phyloP scores from a whole-genome alignment of 2,888 invertebrate genomes.

The Caenorhabditis panamensis region DNA sequence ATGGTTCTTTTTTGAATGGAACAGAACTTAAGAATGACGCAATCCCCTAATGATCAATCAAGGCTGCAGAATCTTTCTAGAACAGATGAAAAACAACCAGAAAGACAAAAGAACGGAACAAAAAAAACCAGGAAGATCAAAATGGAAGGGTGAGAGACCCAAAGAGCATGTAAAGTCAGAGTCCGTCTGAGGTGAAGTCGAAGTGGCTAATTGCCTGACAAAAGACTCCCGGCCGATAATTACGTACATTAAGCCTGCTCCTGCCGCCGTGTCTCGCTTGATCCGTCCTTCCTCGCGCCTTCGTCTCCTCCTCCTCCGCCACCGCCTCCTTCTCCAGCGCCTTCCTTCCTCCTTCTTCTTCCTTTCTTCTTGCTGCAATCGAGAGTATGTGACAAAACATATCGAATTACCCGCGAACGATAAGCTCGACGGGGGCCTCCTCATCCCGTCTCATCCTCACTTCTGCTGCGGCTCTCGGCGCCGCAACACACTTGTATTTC shows the following conservation, averaged over 20 bases:
- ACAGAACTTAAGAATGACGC: too few relatives aligned
- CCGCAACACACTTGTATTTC: slow-evolving; percentile 4
- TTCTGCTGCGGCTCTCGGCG: not conserved
- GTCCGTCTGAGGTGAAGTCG: slow-evolving; percentile 22
- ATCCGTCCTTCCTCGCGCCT: slow-evolving; percentile 30
- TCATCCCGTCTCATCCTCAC: slow-evolving; percentile 26
- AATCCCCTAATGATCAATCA: too few relatives aligned
- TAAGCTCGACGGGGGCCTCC: slow-evolving; percentile 25
- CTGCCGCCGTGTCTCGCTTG: slow-evolving; percentile 17
- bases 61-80: too few relatives aligned
- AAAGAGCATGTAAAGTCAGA: slow-evolving; percentile 10
- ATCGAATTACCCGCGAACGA: slow-evolving; percentile 60
- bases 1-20: too few relatives aligned
- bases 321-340: slow-evolving; percentile 20
- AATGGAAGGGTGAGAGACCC: not conserved
- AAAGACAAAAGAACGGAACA: too few relatives aligned
- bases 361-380: slow-evolving; percentile 49
- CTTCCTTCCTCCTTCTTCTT: slow-evolving; percentile 12
- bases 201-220: slow-evolving; percentile 41
- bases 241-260: slow-evolving; percentile 54
- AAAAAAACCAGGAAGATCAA: too few relatives aligned
- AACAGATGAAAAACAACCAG: too few relatives aligned
- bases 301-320: slow-evolving; percentile 3
- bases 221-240: slow-evolving; percentile 35
- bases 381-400: slow-evolving; percentile 61